Evolutionary conservation across 2,113 vertebrate species (phyloP).

Genomic region (Pelecanoides urinatrix): DNA sequence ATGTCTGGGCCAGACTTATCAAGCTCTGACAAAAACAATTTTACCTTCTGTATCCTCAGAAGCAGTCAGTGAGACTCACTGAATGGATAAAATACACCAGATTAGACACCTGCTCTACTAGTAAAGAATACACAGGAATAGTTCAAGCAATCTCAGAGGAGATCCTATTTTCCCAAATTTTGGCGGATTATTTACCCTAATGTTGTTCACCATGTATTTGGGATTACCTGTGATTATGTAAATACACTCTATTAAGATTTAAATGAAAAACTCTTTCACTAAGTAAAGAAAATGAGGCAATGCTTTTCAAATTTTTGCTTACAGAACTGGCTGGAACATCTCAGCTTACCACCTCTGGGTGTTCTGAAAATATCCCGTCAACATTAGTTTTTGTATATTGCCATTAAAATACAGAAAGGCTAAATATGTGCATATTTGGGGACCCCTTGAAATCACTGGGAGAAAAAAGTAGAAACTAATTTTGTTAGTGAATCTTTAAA

Average conservation of each 20-base stretch:
- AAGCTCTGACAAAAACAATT: not conserved
- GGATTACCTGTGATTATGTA: not conserved
- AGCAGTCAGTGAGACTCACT: not conserved
- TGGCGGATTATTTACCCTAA: not conserved
- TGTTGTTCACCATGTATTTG: not conserved
- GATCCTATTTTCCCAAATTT: not conserved
- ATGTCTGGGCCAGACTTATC: not conserved
- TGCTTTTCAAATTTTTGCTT: constrained; percentile 19
- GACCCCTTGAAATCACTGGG: not conserved
- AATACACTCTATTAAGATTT: not conserved
- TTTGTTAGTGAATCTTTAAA: not conserved
- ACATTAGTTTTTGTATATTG: not conserved
- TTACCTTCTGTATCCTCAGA: not conserved
- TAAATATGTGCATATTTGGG: not conserved
- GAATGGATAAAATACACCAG: not conserved
- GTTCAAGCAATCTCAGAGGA: not conserved
- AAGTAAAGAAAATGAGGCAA: not conserved
- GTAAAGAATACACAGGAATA: not conserved
- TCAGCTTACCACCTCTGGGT: not conserved
- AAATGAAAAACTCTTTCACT: not conserved
- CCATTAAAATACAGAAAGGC: not conserved
- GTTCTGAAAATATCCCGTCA: not conserved
- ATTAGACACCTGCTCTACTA: not conserved
- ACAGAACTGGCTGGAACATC: not conserved
- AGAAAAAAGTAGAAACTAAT: not conserved